Percentiles rank a stretch among this genome's conserved stretches.
These are phyloP conservation scores for Pangasius mekongensis DNA, from an alignment of 2,797 vertebrate genomes.

Conservation along the genomic window DNA sequence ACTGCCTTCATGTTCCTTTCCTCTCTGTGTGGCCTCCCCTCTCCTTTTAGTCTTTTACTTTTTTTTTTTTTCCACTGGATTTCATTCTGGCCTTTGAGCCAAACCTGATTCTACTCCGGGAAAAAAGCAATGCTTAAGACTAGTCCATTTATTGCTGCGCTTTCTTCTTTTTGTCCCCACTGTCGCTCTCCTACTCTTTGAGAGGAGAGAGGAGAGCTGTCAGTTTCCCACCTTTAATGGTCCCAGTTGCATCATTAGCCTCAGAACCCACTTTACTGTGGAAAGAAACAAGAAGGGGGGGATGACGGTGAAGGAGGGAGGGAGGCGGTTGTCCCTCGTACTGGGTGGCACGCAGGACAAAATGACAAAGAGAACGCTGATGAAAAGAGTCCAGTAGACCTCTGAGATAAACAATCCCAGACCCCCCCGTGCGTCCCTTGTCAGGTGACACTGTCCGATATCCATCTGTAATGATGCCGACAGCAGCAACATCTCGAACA, in stretches of 20 bases:
- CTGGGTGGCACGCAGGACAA: slow-evolving; percentile 59
- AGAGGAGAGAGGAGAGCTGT: slow-evolving; percentile 67
- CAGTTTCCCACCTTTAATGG: slow-evolving; percentile 75
- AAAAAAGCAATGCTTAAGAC: slow-evolving; percentile 72
- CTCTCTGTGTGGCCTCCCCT: slow-evolving; percentile 48
- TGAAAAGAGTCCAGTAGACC: slow-evolving; percentile 42
- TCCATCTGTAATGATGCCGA: slow-evolving; percentile 43
- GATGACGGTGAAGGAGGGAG: slow-evolving; percentile 31
- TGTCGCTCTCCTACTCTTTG: slow-evolving; percentile 66
- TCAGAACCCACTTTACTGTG: slow-evolving; percentile 68
- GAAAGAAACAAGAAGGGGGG: slow-evolving; percentile 51
- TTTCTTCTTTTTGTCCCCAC: slow-evolving; percentile 72
- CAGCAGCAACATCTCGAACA: slow-evolving; percentile 49
- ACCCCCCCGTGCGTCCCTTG: slow-evolving; percentile 35
- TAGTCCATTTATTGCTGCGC: slow-evolving; percentile 74
- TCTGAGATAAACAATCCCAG: slow-evolving; percentile 26
- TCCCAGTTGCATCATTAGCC: slow-evolving; percentile 73
- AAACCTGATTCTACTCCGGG: slow-evolving; percentile 51
- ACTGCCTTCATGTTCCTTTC: slow-evolving; percentile 47
- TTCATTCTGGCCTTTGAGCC: slow-evolving; percentile 52
- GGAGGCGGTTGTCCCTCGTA: slow-evolving; percentile 42
- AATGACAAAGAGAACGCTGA: slow-evolving; percentile 54
- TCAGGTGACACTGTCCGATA: slow-evolving; percentile 42
- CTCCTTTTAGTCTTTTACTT: slow-evolving; percentile 24
- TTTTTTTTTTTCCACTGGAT: slow-evolving; percentile 29